A percentile compares a stretch with the other conserved stretches of the same genome.
Evolutionary conservation across 2,888 invertebrate species (phyloP).

Genomic region (Orchesellides sinensis): DNA sequence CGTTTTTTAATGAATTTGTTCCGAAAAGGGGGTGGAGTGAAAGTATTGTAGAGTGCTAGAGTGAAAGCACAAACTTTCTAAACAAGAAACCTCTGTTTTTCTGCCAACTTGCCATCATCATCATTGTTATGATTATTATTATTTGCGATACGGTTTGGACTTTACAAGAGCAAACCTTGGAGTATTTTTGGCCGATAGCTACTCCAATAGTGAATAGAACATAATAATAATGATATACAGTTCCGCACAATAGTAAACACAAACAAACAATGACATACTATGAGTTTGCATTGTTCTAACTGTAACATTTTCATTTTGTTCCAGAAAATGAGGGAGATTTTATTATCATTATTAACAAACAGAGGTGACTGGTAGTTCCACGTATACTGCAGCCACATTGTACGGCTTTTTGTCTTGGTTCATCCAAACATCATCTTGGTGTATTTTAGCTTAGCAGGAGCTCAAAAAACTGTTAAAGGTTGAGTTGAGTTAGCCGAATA

Average conservation of each 20-base stretch:
- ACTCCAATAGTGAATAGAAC: not conserved
- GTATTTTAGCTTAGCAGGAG: not conserved
- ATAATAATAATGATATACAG: constrained; percentile 9
- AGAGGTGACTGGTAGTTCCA: constrained; percentile 25
- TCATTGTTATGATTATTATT: not conserved
- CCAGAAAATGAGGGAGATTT: not conserved
- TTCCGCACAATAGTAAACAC: constrained; percentile 19
- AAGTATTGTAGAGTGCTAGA: too few relatives aligned
- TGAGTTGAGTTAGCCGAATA: too few relatives aligned
- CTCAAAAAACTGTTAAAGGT: not conserved
- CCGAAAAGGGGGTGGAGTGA: too few relatives aligned
- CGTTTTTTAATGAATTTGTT: not conserved
- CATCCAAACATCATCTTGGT: not conserved
- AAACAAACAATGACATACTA: constrained; percentile 25
- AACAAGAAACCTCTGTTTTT: not conserved
- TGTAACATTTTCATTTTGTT: constrained; percentile 29
- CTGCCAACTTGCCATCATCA: not conserved
- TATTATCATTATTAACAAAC: not conserved
- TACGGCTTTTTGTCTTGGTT: constrained; percentile 21
- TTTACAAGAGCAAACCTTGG: not conserved
- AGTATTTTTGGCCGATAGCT: too few relatives aligned
- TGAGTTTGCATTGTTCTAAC: not conserved
- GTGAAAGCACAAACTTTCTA: not conserved
- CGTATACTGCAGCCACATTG: constrained; percentile 2
- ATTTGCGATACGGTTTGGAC: not conserved